These are phyloP conservation scores for Sisyra nigra DNA, from an alignment of 2,888 invertebrate genomes.

Conservation along the genomic window DNA sequence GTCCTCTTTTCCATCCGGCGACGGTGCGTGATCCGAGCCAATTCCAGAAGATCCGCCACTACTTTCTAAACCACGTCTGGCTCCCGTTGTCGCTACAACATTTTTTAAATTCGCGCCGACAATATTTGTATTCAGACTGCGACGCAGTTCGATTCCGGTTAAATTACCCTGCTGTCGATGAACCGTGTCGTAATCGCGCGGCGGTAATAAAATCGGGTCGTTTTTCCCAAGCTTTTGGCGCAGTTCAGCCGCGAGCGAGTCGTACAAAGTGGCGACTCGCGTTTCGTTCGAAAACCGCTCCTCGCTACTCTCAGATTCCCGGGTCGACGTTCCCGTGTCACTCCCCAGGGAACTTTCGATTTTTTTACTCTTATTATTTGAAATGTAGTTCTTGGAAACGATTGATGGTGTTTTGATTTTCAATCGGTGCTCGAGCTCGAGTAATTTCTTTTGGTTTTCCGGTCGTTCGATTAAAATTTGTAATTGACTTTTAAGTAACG, in stretches of 20 bases:
- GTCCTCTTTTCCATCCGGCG: slow-evolving; percentile 44
- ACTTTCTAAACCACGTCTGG: slow-evolving; percentile 19
- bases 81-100: slow-evolving; percentile 14
- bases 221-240: slow-evolving; percentile 50
- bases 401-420: slow-evolving; percentile 20
- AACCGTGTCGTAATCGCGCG: slow-evolving; percentile 88
- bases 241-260: slow-evolving; percentile 82
- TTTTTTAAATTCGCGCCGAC: slow-evolving; percentile 32
- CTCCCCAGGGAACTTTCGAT: slow-evolving; percentile 63
- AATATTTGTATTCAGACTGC: slow-evolving; percentile 56
- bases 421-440: slow-evolving; percentile 55
- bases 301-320: slow-evolving; percentile 54
- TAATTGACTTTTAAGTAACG: slow-evolving; percentile 69
- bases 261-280: slow-evolving; percentile 61
- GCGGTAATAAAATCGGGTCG: slow-evolving; percentile 70
- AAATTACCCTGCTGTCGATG: slow-evolving; percentile 62
- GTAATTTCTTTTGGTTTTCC: slow-evolving; percentile 72
- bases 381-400: slow-evolving; percentile 17
- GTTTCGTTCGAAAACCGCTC: slow-evolving; percentile 28
- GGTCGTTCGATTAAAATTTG: slow-evolving; percentile 67
- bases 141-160: slow-evolving; percentile 50
- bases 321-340: slow-evolving; percentile 49
- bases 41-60: slow-evolving; percentile 73
- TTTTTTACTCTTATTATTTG: slow-evolving; percentile 38
- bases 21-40: slow-evolving; percentile 76